Base-by-base conservation (phyloP, 2,888 invertebrate species). In the Drosophila neotestacea region DNA sequence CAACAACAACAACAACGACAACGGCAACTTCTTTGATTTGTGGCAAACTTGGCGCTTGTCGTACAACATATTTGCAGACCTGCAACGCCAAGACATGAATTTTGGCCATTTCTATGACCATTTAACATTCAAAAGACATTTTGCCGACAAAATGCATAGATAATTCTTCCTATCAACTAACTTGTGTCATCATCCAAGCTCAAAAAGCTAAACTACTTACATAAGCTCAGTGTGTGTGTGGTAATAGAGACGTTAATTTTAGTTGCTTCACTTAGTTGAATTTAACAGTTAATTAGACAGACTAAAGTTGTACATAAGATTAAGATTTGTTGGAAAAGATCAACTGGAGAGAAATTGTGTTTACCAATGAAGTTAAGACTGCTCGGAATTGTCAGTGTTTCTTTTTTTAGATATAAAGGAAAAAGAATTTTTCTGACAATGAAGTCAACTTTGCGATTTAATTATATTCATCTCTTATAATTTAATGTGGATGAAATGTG, bases 31-130 rank as follows among this genome's bases (percentile, higher is more conserved):
- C 66, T 69, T 67, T 78, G 80, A 77, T 81, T 75, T 75, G 42
- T 55, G 54, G 73, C 77, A 59, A 87, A 86, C 87, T 89, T 88
- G 90, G 81, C 84, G 86, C 86, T 89, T 88, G 90, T 88, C 72
- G 86, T 81, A 85, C 87, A 88, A 74, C 88, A 87, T 89, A 84
- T 88, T 79, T 88, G 81, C 78, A 34, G 61, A 22, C 44, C 52
- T n/a, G 44, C 59, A 63, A 67, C 34, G 55, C 41, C 44, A 13
- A 68, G 51, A 56, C 66, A 67, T 52, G 61, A 39, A 62, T 73
- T 65, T 63, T 67, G 70, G 68, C 71, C 70, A 75, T 67, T 73
- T 64, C 70, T 63, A 70, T 70, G 55, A 11, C 69, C 76, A 69
- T 73, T 77, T 67, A 58, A 44, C 56, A 73, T 73, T 80, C 74